Evolutionary conservation across 2,888 invertebrate species (phyloP).

Genomic region (Mantis religiosa): DNA sequence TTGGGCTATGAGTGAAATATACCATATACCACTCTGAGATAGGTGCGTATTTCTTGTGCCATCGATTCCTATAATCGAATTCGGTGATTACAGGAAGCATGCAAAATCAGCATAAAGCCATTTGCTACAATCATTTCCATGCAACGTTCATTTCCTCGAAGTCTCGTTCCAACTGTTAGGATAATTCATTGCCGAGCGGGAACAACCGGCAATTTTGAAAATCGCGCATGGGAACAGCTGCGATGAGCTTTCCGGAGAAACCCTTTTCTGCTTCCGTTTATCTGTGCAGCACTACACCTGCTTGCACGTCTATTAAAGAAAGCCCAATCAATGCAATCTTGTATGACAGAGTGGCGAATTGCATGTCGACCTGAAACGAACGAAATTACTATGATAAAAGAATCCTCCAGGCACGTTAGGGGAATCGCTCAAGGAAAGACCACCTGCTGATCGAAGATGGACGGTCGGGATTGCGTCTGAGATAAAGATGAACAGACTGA

Average conservation of each 20-base stretch:
- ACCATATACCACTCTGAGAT: not conserved
- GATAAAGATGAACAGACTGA: not conserved
- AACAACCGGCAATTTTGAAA: not conserved
- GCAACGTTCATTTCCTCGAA: not conserved
- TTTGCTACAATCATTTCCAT: not conserved
- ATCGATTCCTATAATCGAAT: not conserved
- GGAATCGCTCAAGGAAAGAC: constrained; percentile 8
- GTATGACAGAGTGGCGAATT: constrained; percentile 15
- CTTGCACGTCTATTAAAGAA: not conserved
- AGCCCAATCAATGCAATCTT: constrained; percentile 13
- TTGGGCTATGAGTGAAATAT: not conserved
- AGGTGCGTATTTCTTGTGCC: not conserved
- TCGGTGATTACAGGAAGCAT: not conserved
- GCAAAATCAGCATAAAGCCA: not conserved
- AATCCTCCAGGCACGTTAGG: constrained; percentile 1
- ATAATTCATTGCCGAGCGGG: not conserved
- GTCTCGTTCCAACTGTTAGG: not conserved
- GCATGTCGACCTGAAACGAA: constrained; percentile 10
- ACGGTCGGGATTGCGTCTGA: not conserved
- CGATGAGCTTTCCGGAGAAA: not conserved
- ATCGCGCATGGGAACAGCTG: not conserved
- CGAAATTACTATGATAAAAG: constrained; percentile 11
- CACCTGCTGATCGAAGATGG: constrained; percentile 4
- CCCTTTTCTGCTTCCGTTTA: not conserved
- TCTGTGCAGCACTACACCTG: not conserved